Base-by-base conservation (phyloP, 2,113 vertebrate genomes). In the Naja naja region DNA sequence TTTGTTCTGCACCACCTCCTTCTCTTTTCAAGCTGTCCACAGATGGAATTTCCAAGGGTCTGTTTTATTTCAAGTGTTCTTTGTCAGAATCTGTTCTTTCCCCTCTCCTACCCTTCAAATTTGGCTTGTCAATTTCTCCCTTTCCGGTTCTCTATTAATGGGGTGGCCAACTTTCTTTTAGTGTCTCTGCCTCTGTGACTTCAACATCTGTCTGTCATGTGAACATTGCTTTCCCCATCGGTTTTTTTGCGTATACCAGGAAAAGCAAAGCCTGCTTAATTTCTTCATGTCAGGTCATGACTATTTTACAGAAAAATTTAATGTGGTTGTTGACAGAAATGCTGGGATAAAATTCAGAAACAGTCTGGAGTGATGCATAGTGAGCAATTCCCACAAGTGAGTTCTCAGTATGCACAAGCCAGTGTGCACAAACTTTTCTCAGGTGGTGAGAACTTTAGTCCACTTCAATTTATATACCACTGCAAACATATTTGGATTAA, bases 21-120 rank as follows among this genome's bases (percentile, higher is more conserved):
- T 87, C 49, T 23, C 56, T 54, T 54, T 88, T 6, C 8, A 69
- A 69, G 34, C 14, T 27, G 6, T 91, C 49, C 12, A 56, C 12
- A 45, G 60, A 74, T 45, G 86, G 60, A 89, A 92, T 92, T 89
- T 89, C 22, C 34, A 34, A 55, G 25, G 23, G 6, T 89, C 87
- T 92, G 91, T 39, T 81, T 92, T 43, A 81, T 92, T 92, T 92
- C 91, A 89, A 23, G 49, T 39, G 25, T 55, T 39, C 91, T 92
- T 27, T 89, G 49, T 88, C 87, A 74, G 54, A 91, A 81, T 81
- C 69, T 81, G 16, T 81, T 81, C 18, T 81, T 43, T 20, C 69
- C 69, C n/a, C 69, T n/a, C 5, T 34, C 34, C 74, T 34, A 53
- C 25, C 60, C 25, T 39, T 49, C 55, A 54, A 4, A 34, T 74